Conservation (phyloP, 1,140 invertebrate species). For the Agraylea sexmaculata region DNA sequence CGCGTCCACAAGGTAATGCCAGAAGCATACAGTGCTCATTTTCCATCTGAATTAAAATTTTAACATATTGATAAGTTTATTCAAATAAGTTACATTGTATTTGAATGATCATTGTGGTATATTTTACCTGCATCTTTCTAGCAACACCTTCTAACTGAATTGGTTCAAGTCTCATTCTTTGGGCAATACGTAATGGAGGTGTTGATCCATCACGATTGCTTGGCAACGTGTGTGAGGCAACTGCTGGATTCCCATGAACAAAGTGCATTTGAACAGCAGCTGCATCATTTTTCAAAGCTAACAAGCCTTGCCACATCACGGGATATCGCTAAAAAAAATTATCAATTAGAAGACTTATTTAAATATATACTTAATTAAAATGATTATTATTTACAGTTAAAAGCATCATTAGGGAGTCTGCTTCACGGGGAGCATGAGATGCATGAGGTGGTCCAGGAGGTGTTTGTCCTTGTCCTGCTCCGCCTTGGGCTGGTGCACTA, state of each 20-base stretch:
- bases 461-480: conserved; percentile 32
- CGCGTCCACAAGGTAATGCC: conserved; percentile 86
- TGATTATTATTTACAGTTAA: conserved; percentile 42
- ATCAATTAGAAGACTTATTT: background rate
- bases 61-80: too few relatives aligned
- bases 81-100: background rate
- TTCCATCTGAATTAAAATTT: conserved; percentile 54
- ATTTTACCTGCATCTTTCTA: conserved; percentile 83
- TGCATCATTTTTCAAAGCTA: conserved; percentile 92
- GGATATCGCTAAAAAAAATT: conserved; percentile 61
- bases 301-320: conserved; percentile 90
- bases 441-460: conserved; percentile 52
- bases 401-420: conserved; percentile 65
- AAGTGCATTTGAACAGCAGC: conserved; percentile 97
- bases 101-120: background rate
- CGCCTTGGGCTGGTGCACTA: conserved; percentile 23
- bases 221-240: conserved; percentile 73
- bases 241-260: conserved; percentile 82
- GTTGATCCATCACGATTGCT: conserved; percentile 68
- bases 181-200: conserved; percentile 79
- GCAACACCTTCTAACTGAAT: conserved; percentile 90
- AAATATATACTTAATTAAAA: background rate
- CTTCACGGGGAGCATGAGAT: conserved; percentile 61
- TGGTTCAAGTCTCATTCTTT: conserved; percentile 91
- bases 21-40: conserved; percentile 93